Conservation (phyloP, 2,113 vertebrate genomes). For the Falcunculus frontatus region DNA sequence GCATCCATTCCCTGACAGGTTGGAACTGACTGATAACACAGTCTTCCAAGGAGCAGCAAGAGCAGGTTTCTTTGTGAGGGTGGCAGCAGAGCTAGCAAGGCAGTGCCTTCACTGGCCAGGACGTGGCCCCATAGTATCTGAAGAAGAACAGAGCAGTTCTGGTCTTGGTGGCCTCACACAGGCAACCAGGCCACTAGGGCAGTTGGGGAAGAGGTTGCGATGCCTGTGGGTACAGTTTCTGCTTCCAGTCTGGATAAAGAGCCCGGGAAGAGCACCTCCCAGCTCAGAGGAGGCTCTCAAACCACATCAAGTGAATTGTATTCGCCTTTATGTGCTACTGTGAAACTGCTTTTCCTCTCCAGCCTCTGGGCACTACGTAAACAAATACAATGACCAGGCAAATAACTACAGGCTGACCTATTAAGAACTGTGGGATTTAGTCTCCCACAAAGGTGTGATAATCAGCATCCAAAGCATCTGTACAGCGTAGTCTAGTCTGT, state of each 20-base stretch:
- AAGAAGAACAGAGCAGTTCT: background rate
- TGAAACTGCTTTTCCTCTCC: background rate
- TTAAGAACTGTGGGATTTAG: background rate
- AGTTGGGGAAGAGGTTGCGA: background rate
- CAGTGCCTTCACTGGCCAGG: background rate
- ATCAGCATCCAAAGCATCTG: background rate
- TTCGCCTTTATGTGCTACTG: background rate
- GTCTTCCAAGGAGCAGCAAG: background rate
- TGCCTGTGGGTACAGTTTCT: background rate
- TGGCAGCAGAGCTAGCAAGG: background rate
- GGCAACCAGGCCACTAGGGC: background rate
- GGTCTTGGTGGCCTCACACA: background rate
- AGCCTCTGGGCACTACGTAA: background rate
- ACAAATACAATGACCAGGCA: background rate
- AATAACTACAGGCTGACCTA: background rate
- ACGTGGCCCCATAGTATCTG: accelerated
- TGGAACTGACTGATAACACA: background rate
- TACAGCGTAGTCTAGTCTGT: background rate
- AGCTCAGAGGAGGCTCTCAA: background rate
- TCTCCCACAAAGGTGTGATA: background rate
- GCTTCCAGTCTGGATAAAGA: background rate
- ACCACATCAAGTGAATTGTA: background rate
- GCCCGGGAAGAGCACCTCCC: background rate
- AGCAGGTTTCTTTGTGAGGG: background rate
- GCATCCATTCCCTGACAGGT: background rate